Evolutionary conservation across 2,888 invertebrate species (phyloP), one percentile per base, ranked within the genome.

Genomic region (Schizotus pectinicornis): DNA sequence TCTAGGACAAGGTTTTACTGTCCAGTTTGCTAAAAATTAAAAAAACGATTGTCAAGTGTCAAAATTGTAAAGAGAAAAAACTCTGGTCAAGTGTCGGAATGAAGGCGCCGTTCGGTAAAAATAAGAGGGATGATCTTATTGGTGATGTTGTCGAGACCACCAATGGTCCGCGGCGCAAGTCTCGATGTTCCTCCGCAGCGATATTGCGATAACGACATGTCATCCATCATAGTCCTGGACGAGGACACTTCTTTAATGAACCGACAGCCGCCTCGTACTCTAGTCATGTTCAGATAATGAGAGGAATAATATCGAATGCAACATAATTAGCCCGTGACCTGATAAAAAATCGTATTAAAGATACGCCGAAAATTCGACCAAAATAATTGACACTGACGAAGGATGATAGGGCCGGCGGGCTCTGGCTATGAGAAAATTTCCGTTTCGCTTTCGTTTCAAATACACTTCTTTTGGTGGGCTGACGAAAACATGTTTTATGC

Each of bases 171-270:
- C 67, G 65, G 69, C 72, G 71, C 71, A 70, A 71, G 65, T 69
- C 56, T 69, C 68, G 73, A 70, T 75, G 75, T 74, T 71, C 65
- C 61, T 67, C 67, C 65, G 67, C 39, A 36, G 32, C 69, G 74
- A 77, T 76, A 75, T 72, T 65, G 66, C 73, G 79, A 79, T 79
- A 79, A 77, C 70, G 68, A 67, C 68, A 67, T 67, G 67, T 67
- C 69, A 79, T 79, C 79, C 75, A 79, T 79, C 79, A 79, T 78
- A 76, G 76, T 77, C 73, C 70, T 65, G 69, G 67, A 70, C 68
- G 74, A 74, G 71, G 74, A 75, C 76, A 74, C 71, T 76, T 74
- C 77, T 77, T 79, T 79, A 78, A 76, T 73, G 75, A 74, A 72
- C 70, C 74, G 78, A 77, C 77, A 73, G 76, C 75, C 77, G 74